These are phyloP conservation scores for Tuta absoluta DNA, from an alignment of 2,888 invertebrate species.

Conservation along the genomic window DNA sequence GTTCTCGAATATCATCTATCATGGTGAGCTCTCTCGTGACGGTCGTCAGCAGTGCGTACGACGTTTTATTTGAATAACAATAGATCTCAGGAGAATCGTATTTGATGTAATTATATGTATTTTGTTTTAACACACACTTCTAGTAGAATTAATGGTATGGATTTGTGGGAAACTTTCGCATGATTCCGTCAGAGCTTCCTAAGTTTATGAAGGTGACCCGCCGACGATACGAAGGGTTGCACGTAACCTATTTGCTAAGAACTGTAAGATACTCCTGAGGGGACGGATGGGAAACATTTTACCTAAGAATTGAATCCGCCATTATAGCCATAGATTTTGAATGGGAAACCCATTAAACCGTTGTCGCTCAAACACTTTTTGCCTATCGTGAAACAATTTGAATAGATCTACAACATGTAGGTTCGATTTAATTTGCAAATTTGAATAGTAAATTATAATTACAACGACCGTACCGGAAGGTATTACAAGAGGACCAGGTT, in stretches of 20 bases:
- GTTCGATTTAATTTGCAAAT: not conserved
- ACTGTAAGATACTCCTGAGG: slow-evolving; percentile 21
- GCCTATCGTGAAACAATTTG: not conserved
- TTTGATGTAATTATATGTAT: slow-evolving; percentile 71
- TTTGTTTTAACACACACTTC: slow-evolving; percentile 58
- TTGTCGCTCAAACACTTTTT: not conserved
- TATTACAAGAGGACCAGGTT: slow-evolving; percentile 39
- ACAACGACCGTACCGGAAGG: slow-evolving; percentile 26
- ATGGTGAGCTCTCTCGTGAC: slow-evolving; percentile 77
- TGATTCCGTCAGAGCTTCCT: slow-evolving; percentile 39
- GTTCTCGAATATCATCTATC: slow-evolving; percentile 81
- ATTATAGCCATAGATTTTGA: not conserved
- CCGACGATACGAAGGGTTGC: slow-evolving; percentile 33
- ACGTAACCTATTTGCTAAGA: slow-evolving; percentile 27
- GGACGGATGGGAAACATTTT: slow-evolving; percentile 20
- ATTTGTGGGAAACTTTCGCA: slow-evolving; percentile 41
- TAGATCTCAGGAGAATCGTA: slow-evolving; percentile 60
- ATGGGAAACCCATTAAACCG: not conserved
- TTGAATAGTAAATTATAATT: slow-evolving; percentile 15
- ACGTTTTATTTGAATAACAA: slow-evolving; percentile 77
- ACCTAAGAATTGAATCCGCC: slow-evolving; percentile 22
- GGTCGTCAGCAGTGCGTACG: slow-evolving; percentile 75
- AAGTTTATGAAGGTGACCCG: slow-evolving; percentile 43
- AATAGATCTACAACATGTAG: not conserved
- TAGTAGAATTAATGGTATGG: slow-evolving; percentile 46